Evolutionary conservation across 2,888 invertebrate genomes (phyloP).

Genomic region (Neoitamus cyanurus): DNA sequence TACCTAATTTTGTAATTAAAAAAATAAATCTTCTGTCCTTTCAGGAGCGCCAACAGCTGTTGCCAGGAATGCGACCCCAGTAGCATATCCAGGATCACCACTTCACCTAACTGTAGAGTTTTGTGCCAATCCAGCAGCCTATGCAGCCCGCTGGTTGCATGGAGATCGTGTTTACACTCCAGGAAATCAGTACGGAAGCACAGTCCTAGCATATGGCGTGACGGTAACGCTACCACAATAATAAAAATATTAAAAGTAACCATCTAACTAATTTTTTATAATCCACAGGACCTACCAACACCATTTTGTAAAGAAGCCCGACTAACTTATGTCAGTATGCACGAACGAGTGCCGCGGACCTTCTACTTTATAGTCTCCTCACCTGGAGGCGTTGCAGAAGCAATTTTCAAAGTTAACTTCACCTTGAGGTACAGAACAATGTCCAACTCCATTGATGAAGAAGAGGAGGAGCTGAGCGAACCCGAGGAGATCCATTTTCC

Average conservation of each 20-base stretch:
- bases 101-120: conserved; percentile 78
- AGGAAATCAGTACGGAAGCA: conserved; percentile 66
- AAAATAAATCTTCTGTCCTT: conserved; percentile 51
- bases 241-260: background rate
- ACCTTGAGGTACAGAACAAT: conserved; percentile 65
- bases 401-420: conserved; percentile 65
- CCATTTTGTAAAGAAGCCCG: conserved; percentile 67
- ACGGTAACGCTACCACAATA: conserved; percentile 60
- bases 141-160: conserved; percentile 66
- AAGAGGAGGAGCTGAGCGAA: conserved; percentile 65
- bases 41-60: conserved; percentile 76
- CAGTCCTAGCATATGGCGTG: conserved; percentile 66
- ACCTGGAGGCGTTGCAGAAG: conserved; percentile 65
- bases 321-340: conserved; percentile 67
- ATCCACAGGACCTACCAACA: conserved; percentile 63
- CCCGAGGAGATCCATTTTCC: conserved; percentile 67
- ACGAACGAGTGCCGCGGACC: conserved; percentile 65
- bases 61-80: conserved; percentile 74
- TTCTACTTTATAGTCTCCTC: conserved; percentile 67
- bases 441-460: conserved; percentile 61
- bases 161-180: conserved; percentile 67
- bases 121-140: conserved; percentile 78
- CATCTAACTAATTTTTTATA: background rate
- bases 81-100: conserved; percentile 76
- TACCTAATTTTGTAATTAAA: background rate